Base-by-base conservation (phyloP, 2,888 invertebrate genomes). In the Xestia rhomboidea region DNA sequence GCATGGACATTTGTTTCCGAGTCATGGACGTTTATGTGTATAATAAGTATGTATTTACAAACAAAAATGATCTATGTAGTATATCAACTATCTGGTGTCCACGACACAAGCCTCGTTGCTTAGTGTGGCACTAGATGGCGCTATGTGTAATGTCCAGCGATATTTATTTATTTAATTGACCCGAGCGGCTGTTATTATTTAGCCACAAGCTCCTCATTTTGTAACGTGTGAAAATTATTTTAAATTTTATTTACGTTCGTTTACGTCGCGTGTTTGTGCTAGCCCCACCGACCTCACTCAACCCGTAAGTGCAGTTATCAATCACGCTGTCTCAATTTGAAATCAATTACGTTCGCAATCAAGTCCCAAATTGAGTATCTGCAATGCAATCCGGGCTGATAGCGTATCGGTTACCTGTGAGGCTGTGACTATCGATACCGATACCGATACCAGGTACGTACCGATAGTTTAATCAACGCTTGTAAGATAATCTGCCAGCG, bases 261-360 rank as follows among this genome's bases (percentile, higher is more conserved):
- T 13, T 27, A 21, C 4, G 4, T 21, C 21, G 18, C 21, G 10
- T 10, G 21, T 30, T n/a, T n/a, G 4, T n/a, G n/a, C 1, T 11
- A 41, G 24, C 15, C 72, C n/a, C 30, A 2, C 11, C 41, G 15
- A n/a, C 5, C 30, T 30, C 73, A 57, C 67, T 54, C 76, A 13
- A 27, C 27, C 24, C 15, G 5, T 49, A 77, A 81, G 24, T 30
- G 77, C 71, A 49, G 67, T 82, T 77, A 81, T 82, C 46, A 68
- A 81, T 82, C 71, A 77, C 60, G 38, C 51, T 62, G 72, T 71
- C 51, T 75, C 68, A 68, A 67, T 74, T 70, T 57, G 57, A 5
- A 83, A 75, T 83, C 80, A 83, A 82, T 84, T 82, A 83, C 60
- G 62, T 30, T 11, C 68, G 51, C 71, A 82, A 83, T 83, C 83